Evolutionary conservation across 2,113 vertebrate species (phyloP).

Genomic region (Corythaixoides concolor): DNA sequence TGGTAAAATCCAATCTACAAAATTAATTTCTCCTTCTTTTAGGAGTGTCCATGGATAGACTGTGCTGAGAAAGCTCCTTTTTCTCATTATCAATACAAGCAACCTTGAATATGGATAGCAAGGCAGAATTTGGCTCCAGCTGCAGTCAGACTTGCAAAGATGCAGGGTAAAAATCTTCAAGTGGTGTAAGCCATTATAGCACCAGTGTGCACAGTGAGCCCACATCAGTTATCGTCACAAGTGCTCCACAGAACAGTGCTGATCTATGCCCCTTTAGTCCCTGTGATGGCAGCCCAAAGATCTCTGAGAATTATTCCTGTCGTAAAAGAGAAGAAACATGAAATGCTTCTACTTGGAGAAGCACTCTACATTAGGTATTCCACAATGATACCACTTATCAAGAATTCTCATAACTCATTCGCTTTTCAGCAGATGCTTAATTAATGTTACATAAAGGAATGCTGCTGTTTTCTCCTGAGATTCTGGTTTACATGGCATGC

Average conservation of each 20-base stretch:
- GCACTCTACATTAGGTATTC: not conserved
- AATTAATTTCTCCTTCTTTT: not conserved
- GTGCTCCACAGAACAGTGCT: not conserved
- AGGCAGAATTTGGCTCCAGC: not conserved
- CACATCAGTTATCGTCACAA: not conserved
- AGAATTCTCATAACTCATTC: not conserved
- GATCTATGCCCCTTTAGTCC: not conserved
- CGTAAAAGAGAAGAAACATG: not conserved
- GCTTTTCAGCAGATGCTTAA: conserved; percentile 20
- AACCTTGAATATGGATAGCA: not conserved
- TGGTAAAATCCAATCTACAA: not conserved
- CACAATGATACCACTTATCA: not conserved
- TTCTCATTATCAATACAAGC: not conserved
- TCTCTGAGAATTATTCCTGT: not conserved
- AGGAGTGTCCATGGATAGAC: not conserved
- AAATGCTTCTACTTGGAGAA: not conserved
- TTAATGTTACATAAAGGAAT: not conserved
- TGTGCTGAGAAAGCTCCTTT: not conserved
- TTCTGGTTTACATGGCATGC: not conserved
- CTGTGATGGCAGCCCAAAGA: not conserved
- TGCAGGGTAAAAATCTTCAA: not conserved
- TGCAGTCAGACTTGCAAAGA: not conserved
- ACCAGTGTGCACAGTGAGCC: not conserved
- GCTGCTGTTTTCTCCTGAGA: not conserved
- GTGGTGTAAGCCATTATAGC: not conserved